These are phyloP conservation scores for Notospermus geniculatus DNA, from an alignment of 1,140 invertebrate species.

Conservation along the genomic window DNA sequence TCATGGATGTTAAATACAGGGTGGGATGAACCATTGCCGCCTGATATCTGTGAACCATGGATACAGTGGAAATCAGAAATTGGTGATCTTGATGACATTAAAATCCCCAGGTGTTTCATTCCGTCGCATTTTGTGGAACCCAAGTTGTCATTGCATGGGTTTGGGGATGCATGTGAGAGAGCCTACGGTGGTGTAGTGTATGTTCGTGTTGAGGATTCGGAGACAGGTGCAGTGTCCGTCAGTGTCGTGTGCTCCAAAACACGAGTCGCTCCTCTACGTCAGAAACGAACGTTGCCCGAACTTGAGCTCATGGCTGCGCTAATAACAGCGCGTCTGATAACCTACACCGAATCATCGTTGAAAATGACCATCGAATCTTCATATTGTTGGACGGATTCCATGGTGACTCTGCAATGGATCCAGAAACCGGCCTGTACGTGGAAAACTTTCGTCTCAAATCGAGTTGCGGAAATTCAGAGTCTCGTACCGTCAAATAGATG, in stretches of 20 bases:
- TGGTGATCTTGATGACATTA: background rate
- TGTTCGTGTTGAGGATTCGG: background rate
- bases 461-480: slow-evolving; percentile 5
- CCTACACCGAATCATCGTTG: background rate
- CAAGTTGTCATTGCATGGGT: background rate
- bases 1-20: background rate
- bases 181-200: background rate
- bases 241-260: slow-evolving; percentile 3
- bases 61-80: background rate
- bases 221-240: background rate
- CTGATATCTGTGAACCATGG: background rate
- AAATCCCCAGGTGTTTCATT: background rate
- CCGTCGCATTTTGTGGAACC: background rate
- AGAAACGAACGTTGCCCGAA: background rate
- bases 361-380: background rate
- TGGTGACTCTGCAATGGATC: background rate
- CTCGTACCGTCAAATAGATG: slow-evolving; percentile 1
- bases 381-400: slow-evolving; percentile 8
- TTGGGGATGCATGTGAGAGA: background rate
- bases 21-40: slow-evolving; percentile 3
- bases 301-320: slow-evolving; percentile 3
- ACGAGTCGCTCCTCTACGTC: background rate
- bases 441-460: background rate
- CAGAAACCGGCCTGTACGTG: background rate
- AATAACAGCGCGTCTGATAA: background rate